These are phyloP conservation scores for Gnathonemus echidnorhynchus DNA, from an alignment of 2,113 vertebrate genomes.

Conservation along the genomic window DNA sequence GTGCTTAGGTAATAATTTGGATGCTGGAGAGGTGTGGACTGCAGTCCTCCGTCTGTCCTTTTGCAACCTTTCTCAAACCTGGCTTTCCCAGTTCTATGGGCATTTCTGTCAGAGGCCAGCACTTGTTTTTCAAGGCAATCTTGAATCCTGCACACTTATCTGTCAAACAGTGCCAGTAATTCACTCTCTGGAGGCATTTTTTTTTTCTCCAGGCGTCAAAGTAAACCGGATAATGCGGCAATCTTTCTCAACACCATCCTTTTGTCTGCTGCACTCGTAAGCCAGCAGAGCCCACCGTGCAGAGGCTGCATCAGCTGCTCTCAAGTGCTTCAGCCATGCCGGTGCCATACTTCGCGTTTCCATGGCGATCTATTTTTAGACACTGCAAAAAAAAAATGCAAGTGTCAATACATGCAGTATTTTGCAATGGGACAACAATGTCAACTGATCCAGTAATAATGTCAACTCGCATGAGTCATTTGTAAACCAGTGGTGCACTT, in stretches of 20 bases:
- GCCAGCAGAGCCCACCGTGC: not conserved
- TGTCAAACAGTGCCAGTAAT: not conserved
- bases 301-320: constrained; percentile 1
- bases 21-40: not conserved
- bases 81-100: not conserved
- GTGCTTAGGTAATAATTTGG: not conserved
- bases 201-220: not conserved
- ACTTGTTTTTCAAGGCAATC: not conserved
- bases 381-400: not conserved
- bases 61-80: not conserved
- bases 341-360: constrained; percentile 19
- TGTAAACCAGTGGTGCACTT: not conserved
- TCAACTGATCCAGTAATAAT: constrained; percentile 1
- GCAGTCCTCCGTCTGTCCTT: not conserved
- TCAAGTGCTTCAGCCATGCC: constrained; percentile 20
- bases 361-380: constrained; percentile 29
- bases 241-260: constrained; percentile 1
- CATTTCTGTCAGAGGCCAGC: not conserved
- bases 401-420: constrained; percentile 25
- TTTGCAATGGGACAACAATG: constrained; percentile 7
- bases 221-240: constrained; percentile 8
- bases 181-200: not conserved
- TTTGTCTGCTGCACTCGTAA: constrained; percentile 13
- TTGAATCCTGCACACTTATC: not conserved
- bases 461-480: not conserved